Percentiles rank a stretch among this genome's conserved stretches.
Evolutionary conservation across 2,113 vertebrate species (phyloP).

Genomic region (Mellivora capensis): DNA sequence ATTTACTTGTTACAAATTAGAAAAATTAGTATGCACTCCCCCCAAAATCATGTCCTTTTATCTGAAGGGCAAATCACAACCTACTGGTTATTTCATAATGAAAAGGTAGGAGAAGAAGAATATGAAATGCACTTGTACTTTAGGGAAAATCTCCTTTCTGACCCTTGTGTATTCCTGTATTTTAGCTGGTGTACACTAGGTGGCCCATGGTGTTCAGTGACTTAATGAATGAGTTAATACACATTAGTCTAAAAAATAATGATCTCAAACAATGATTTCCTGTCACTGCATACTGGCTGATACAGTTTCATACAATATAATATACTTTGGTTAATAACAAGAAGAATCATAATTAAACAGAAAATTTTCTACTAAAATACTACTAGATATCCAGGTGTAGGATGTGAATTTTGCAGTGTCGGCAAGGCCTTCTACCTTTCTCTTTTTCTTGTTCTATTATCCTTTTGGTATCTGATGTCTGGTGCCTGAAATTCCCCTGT

Average conservation of each 20-base stretch:
- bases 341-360: neutral
- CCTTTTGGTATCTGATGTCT: neutral
- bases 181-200: neutral
- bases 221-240: neutral
- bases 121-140: neutral
- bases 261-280: neutral
- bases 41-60: neutral
- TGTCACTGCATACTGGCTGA: neutral
- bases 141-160: neutral
- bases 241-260: neutral
- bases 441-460: neutral
- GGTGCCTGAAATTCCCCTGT: neutral
- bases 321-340: neutral
- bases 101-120: neutral
- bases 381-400: neutral
- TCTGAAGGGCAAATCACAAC: neutral
- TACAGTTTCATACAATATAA: neutral
- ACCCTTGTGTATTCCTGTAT: neutral
- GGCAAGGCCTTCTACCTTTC: neutral
- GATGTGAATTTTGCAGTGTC: neutral
- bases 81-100: neutral
- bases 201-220: neutral
- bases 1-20: neutral
- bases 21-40: neutral
- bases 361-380: neutral